Conservation (phyloP, 2,113 vertebrate genomes). For the Pyxicephalus adspersus region DNA sequence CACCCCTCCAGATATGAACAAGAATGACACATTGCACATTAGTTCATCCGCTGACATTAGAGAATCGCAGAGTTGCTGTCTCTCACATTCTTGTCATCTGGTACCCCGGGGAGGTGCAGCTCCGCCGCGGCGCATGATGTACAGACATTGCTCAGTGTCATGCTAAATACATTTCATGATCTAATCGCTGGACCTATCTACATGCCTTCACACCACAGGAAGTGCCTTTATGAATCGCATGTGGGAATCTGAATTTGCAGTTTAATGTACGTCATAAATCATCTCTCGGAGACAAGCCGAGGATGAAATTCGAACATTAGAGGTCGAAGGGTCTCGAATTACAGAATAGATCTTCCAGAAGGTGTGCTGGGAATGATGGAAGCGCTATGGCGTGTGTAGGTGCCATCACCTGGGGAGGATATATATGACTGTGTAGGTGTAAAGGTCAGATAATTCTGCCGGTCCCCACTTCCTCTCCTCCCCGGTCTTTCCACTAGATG, state of each 20-base stretch:
- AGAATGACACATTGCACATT: too few relatives aligned
- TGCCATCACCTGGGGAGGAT: background rate
- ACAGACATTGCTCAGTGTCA: conserved; percentile 13
- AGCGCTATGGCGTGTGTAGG: background rate
- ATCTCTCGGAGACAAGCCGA: background rate
- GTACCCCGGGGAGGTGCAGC: too few relatives aligned
- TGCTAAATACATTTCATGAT: background rate
- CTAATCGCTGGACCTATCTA: background rate
- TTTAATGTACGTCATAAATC: conserved; percentile 6
- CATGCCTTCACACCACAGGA: background rate
- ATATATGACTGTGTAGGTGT: conserved; percentile 19
- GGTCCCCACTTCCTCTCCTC: conserved; percentile 10
- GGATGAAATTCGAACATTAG: background rate
- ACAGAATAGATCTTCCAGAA: background rate
- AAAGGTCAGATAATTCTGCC: background rate
- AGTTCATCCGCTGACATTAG: too few relatives aligned
- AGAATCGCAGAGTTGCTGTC: too few relatives aligned
- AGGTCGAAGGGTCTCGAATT: conserved; percentile 1
- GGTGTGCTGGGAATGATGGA: conserved; percentile 19
- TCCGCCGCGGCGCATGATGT: background rate
- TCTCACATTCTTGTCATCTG: too few relatives aligned
- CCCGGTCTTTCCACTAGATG: background rate
- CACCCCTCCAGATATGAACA: too few relatives aligned
- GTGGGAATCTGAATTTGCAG: background rate
- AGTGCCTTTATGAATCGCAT: background rate